These are phyloP conservation scores for Psittacara wagleri DNA, from an alignment of 2,113 vertebrate genomes.

Conservation along the genomic window DNA sequence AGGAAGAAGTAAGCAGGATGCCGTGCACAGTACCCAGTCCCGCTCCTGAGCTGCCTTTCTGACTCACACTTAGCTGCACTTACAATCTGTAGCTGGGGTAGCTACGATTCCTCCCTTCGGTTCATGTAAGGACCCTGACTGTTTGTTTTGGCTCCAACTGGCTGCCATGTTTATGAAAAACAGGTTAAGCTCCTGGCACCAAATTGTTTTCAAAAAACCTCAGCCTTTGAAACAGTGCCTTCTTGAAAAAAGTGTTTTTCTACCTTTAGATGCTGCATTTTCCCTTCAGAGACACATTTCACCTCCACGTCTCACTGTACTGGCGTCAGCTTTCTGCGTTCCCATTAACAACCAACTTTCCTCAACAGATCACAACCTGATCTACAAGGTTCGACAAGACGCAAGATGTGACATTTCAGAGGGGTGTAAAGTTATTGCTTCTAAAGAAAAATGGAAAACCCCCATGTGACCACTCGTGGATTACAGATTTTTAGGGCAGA, in stretches of 20 bases:
- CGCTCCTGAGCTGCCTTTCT: neutral
- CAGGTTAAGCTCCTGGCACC: constrained; percentile 82
- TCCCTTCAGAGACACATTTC: constrained; percentile 35
- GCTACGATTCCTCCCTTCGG: constrained; percentile 44
- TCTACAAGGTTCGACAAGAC: neutral
- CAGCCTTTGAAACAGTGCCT: constrained; percentile 64
- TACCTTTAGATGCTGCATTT: constrained; percentile 43
- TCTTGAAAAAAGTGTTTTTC: constrained; percentile 37
- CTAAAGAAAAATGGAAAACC: neutral
- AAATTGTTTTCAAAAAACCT: constrained; percentile 65
- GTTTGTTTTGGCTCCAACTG: constrained; percentile 73
- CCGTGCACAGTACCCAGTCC: accelerated
- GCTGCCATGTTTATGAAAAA: constrained; percentile 78
- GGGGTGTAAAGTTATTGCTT: neutral
- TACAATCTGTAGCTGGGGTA: constrained; percentile 14
- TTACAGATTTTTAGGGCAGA: neutral
- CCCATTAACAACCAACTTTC: neutral
- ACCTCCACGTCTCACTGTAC: neutral
- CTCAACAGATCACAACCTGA: neutral
- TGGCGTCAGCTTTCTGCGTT: neutral
- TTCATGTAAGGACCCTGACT: constrained; percentile 75
- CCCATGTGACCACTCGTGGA: accelerated
- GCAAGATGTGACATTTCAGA: neutral
- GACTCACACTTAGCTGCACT: neutral
- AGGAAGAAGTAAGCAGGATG: neutral